These are phyloP conservation scores for Eidolon dupreanum DNA, from an alignment of 2,797 vertebrate species.

Conservation along the genomic window DNA sequence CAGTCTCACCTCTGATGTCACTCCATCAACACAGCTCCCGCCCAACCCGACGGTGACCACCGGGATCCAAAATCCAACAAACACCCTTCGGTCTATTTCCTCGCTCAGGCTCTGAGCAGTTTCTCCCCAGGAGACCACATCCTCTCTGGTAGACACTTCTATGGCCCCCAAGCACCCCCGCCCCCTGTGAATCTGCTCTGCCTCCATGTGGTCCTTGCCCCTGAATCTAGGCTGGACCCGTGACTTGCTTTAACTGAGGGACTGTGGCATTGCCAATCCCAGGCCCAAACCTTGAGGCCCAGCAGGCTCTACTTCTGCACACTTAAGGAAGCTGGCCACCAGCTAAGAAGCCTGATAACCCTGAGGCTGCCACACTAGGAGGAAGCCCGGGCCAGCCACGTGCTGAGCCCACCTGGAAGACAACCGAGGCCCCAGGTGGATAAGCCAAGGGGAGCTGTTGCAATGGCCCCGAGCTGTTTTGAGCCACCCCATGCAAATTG, in stretches of 20 bases:
- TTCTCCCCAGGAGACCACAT: not conserved
- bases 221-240: not conserved
- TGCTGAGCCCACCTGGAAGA: not conserved
- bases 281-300: not conserved
- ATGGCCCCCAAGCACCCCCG: not conserved
- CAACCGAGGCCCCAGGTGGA: not conserved
- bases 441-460: not conserved
- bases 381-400: not conserved
- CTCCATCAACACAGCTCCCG: not conserved
- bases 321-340: not conserved
- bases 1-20: not conserved
- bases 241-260: not conserved
- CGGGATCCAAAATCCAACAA: not conserved
- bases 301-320: too few species aligned
- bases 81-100: too few species aligned
- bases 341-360: not conserved
- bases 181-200: not conserved
- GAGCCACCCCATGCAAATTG: not conserved
- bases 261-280: not conserved
- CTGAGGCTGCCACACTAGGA: fast-evolving
- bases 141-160: not conserved
- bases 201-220: not conserved
- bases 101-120: too few species aligned
- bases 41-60: not conserved
- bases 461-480: not conserved